Evolutionary conservation across 1,140 invertebrate genomes (phyloP), one percentile per base, ranked within the genome.

Genomic region (Aleiodes sp.): DNA sequence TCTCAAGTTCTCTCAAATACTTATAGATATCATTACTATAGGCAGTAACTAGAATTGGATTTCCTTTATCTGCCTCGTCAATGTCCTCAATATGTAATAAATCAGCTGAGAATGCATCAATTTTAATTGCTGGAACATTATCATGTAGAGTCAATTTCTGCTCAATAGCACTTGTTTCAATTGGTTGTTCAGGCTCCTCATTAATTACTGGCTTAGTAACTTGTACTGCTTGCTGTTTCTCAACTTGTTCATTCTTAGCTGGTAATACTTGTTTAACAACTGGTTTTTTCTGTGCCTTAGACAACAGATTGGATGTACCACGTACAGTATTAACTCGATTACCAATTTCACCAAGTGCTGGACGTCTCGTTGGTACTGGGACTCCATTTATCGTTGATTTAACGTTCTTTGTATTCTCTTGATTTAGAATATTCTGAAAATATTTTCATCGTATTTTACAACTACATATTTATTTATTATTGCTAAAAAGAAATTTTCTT

Each of bases 21-120:
- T 85, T 80, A 78, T 94, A 96, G 79, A 98, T 97, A 71, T 96
- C 94, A 72, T 94, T 92, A 56, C 94, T 92, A 80, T 96, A 96
- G 71, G 92, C 89, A 26, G 90, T 90, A 78, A 95, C 92, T 70
- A 96, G 87, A 76, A 93, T 89, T 4, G 93, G 93, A 79, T 95
- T 93, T 46, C 91, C 88, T 61, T 81, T 85, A 75, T 93, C 92
- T 71, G 92, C 90, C 76, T 91, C 89, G 82, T 96, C 95, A 75
- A 94, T 93, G 75, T 94, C 90, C 63, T 89, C 87, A 10, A 88
- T 75, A 26, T 69, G 64, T 28, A 87, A 74, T 24, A 81, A 70
- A 65, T 79, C 76, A 4, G 85, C 84, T 6, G 79, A 78, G 73
- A 84, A 84, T 14, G 81, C 76, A 12, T 81, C 73, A 16, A 46